Conservation (phyloP, 2,113 vertebrate genomes). For the Meriones unguiculatus region DNA sequence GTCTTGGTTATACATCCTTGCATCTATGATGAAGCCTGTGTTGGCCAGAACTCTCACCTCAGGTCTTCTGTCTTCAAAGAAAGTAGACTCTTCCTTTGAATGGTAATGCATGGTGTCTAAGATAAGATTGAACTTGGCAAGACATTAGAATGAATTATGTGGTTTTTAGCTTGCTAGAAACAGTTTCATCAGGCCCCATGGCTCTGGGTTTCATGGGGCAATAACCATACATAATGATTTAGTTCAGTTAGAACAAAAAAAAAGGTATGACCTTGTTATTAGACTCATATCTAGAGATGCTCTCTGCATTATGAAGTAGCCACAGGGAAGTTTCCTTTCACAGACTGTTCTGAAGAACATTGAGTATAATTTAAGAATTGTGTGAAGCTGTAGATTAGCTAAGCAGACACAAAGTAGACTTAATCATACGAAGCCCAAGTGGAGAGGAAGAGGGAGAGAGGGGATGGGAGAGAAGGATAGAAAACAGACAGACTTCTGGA, state of each 20-base stretch:
- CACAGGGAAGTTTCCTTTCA: background rate
- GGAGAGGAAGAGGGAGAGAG: background rate
- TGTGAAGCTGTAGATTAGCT: background rate
- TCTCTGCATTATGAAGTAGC: background rate
- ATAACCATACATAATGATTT: background rate
- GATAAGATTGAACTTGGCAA: background rate
- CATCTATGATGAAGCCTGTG: background rate
- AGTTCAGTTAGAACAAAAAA: background rate
- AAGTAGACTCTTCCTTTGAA: background rate
- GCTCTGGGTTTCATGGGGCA: background rate
- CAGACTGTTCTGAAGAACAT: background rate
- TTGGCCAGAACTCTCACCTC: background rate
- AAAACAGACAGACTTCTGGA: background rate
- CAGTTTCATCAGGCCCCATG: background rate
- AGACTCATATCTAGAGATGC: background rate
- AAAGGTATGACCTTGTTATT: background rate
- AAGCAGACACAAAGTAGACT: background rate
- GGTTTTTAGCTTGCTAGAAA: background rate
- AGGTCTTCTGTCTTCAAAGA: background rate
- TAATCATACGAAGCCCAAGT: background rate
- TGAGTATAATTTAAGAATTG: background rate
- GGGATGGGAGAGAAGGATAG: too few species aligned
- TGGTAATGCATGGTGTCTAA: background rate
- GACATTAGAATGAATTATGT: too few species aligned
- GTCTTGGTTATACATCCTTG: background rate